Conservation (phyloP, 2,797 vertebrate species). For the Phoxinus dragarum region DNA sequence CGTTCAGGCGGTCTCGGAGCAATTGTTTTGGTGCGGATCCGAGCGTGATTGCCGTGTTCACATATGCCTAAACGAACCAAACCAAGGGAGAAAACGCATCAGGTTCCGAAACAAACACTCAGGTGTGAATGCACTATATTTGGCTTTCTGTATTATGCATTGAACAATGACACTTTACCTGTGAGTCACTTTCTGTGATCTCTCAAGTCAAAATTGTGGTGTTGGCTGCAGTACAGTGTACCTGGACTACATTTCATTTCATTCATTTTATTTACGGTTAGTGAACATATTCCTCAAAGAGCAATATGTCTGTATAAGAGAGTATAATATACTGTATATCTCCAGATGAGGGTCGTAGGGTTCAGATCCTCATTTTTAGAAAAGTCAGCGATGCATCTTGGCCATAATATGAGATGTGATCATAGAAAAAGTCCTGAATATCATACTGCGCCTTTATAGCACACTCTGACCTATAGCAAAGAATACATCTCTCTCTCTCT, state of each 20-base stretch:
- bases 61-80: no score
- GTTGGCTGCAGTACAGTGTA: background rate
- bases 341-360: background rate
- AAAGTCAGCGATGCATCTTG: background rate
- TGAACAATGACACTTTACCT: background rate
- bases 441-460: background rate
- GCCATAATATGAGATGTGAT: slow-evolving; percentile 5
- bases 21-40: no score
- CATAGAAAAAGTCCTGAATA: slow-evolving; percentile 1
- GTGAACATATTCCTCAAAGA: background rate
- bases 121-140: no score
- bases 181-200: background rate
- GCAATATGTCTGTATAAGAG: background rate
- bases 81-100: no score
- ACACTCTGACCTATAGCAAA: slow-evolving; percentile 19
- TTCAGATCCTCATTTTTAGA: background rate
- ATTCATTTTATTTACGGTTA: background rate
- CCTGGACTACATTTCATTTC: slow-evolving; percentile 13
- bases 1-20: no score
- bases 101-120: no score
- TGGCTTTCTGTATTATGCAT: background rate
- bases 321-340: background rate
- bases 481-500: slow-evolving; percentile 2
- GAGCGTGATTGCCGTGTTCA: no score
- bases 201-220: background rate